Evolutionary conservation across 1,140 invertebrate genomes (phyloP).

Genomic region (Acromyrmex heyeri): DNA sequence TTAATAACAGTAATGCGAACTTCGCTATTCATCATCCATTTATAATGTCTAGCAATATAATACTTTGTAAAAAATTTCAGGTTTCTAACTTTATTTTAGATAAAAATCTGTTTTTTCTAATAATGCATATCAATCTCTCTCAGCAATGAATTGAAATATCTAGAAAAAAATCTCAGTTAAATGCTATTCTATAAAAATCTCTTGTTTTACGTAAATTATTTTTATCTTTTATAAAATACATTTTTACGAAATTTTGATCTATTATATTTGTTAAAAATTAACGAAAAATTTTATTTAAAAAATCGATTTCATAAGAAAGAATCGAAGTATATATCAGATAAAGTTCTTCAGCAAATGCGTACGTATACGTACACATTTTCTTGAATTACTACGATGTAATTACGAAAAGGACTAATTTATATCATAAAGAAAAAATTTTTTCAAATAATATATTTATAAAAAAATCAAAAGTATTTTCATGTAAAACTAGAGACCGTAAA

Average conservation of each 20-base stretch:
- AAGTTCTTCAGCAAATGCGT: neutral
- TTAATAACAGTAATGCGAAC: conserved; percentile 34
- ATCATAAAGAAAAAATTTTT: neutral
- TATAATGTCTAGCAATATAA: neutral
- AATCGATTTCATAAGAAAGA: neutral
- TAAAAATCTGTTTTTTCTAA: neutral
- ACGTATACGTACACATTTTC: neutral
- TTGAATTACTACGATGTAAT: neutral
- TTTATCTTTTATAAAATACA: neutral
- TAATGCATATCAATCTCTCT: conserved; percentile 14
- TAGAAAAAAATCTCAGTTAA: neutral
- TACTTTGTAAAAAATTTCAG: neutral
- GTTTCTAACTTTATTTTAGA: conserved; percentile 9
- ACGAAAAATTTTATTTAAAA: neutral
- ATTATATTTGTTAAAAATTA: neutral
- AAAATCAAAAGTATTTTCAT: conserved; percentile 10
- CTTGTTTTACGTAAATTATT: neutral
- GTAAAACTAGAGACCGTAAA: neutral
- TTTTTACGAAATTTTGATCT: neutral
- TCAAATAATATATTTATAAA: neutral
- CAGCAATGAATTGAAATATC: neutral
- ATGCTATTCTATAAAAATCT: neutral
- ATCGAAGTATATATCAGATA: neutral
- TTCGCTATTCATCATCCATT: neutral
- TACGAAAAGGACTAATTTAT: neutral